Conservation (phyloP, 2,797 vertebrate genomes). For the Heterohyrax brucei region DNA sequence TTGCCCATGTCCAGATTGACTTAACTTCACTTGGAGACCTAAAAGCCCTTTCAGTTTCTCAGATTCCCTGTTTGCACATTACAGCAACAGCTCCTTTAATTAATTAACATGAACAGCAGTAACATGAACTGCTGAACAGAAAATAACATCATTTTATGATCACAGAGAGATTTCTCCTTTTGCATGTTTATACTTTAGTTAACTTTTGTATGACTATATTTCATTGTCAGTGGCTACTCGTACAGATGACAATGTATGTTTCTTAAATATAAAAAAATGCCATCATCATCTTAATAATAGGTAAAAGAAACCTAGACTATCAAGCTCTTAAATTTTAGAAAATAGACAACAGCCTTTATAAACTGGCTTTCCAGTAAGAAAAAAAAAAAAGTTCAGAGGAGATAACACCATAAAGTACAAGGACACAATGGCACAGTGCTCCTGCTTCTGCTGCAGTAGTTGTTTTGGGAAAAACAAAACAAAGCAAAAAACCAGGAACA, state of each 20-base stretch:
- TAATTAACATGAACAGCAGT: conserved; percentile 95
- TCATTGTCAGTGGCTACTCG: conserved; percentile 86
- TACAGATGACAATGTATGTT: conserved; percentile 85
- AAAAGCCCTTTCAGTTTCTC: conserved; percentile 94
- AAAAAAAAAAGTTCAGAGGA: not conserved
- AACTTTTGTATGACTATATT: conserved; percentile 90
- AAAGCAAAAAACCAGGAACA: not conserved
- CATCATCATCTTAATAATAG: conserved; percentile 69
- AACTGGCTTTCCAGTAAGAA: conserved; percentile 52
- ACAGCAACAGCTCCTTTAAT: conserved; percentile 96
- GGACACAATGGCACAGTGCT: not conserved
- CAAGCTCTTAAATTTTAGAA: conserved; percentile 61
- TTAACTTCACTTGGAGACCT: conserved; percentile 93
- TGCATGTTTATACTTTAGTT: conserved; percentile 92
- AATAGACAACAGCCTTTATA: conserved; percentile 8
- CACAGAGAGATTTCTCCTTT: conserved; percentile 91
- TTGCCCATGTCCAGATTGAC: conserved; percentile 94
- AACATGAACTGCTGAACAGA: conserved; percentile 97
- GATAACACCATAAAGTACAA: not conserved
- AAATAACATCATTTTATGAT: conserved; percentile 95
- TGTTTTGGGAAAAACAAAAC: not conserved
- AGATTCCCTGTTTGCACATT: conserved; percentile 94
- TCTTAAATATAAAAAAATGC: conserved; percentile 83
- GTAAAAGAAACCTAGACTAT: conserved; percentile 71
- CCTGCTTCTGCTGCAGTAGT: not conserved